Conservation (phyloP, 2,888 invertebrate genomes). For the Drosophila vallismaia region DNA sequence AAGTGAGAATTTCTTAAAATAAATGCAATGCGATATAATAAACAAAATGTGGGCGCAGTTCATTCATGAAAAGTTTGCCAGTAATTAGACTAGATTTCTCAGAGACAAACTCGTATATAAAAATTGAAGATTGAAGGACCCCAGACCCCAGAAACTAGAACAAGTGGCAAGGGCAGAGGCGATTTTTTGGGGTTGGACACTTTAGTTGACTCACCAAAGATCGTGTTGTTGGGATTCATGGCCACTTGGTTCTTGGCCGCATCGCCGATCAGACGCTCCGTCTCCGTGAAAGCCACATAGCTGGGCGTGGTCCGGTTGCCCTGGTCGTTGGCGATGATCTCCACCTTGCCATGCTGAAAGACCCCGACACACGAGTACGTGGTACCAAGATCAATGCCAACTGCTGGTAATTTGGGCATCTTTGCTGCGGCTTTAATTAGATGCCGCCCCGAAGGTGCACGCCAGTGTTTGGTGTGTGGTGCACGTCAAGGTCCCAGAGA, state of each 20-base stretch:
- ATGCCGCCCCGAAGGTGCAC: constrained; percentile 3
- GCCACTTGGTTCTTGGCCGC: constrained; percentile 94
- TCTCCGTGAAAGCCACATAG: constrained; percentile 92
- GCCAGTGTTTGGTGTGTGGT: neutral
- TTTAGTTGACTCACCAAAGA: constrained; percentile 90
- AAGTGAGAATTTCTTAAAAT: constrained; percentile 50
- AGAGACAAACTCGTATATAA: constrained; percentile 73
- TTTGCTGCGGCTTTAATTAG: constrained; percentile 74
- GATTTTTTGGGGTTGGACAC: neutral
- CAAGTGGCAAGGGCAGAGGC: constrained; percentile 1
- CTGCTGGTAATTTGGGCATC: constrained; percentile 84
- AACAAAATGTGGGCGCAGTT: constrained; percentile 41
- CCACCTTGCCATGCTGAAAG: constrained; percentile 94
- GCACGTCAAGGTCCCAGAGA: constrained; percentile 57
- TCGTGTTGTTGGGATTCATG: constrained; percentile 95
- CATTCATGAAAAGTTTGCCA: constrained; percentile 59
- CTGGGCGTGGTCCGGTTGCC: constrained; percentile 92
- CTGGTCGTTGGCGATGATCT: constrained; percentile 93
- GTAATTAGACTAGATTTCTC: constrained; percentile 38
- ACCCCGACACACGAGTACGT: constrained; percentile 97
- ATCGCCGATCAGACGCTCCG: constrained; percentile 93
- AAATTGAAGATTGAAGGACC: constrained; percentile 1
- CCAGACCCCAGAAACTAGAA: constrained; percentile 9
- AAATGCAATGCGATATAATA: constrained; percentile 32
- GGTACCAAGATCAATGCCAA: constrained; percentile 92